Base-by-base conservation (phyloP, 30 jellyfish, hydroid and myxozoan species). In the Rhopilema esculentum region DNA sequence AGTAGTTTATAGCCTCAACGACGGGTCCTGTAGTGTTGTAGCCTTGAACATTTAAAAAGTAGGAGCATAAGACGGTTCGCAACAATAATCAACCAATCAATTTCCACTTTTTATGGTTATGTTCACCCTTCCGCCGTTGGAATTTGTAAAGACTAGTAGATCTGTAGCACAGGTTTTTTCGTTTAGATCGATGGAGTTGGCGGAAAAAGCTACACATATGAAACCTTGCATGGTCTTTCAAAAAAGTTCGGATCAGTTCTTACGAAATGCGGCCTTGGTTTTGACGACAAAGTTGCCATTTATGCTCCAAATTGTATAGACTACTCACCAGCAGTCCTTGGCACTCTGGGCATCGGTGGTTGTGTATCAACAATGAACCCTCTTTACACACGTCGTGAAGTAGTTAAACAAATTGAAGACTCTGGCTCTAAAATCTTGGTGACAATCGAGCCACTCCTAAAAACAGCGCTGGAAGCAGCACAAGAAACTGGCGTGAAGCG, bases 281-380 rank as follows among this genome's bases (percentile, higher is more conserved):
- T 66, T 22, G 85, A 76, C 29, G 98, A 92, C 22, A 81, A 89
- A 16, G 84, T 81, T 19, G 89, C 79, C 30, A 31, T 88, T 19
- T 93, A 62, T 51, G 76, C 93, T 0, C 98, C 94, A 63, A 92
- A 92, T 49, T 73, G 95, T 64, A 69, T 77, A 4, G 88, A 94
- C 21, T 94, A 89, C 49, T 49, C 89, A 9, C 69, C 86, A 16
- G 86, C 88, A 7, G 19, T 86, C n/a, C 86, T 89, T 40, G 97
- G 97, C 27, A 72, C 97, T 4, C 50, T 77, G 69, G 97, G 90
- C 1, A 74, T 74, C 48, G 95, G 97, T 15, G 91, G 94, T 9
- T 69, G 86, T 12, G 87, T 81, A 0, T 74, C 98, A 26, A 71
- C 96, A 8, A 65, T 82, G 70, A 94, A 94, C 66, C 98, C 97